Evolutionary conservation across 2,888 invertebrate genomes (phyloP), one percentile per base, ranked within the genome.

Genomic region (Standfussiana lucernea): DNA sequence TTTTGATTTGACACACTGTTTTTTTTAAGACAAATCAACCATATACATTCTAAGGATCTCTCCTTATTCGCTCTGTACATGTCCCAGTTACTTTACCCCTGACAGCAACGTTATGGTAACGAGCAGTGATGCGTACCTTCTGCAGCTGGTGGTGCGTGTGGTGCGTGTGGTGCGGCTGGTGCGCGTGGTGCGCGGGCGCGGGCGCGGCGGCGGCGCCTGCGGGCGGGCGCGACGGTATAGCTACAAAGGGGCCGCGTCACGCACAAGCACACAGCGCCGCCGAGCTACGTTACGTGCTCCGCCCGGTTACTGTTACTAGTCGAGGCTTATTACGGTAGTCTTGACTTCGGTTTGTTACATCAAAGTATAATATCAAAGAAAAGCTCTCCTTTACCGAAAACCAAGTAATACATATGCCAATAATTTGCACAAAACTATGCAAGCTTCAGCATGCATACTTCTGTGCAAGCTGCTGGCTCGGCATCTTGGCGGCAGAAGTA

Each of bases 91-190:
- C 5, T 53, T 28, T 28, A 28, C 56, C 15, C 28, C 2, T 28
- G 28, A 7, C 28, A 2, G 47, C 47, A 47, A 50, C 13, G 13
- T 42, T 53, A 53, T 11, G 13, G 56, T 56, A 32, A 47, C 10
- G 56, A n/a, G 13, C n/a, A n/a, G 53, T n/a, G 15, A 24, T 24
- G 0, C 81, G 7, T 84, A 95, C 95, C 93, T 95, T 95, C 86
- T 95, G 95, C 80, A 95, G 90, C 85, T 93, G 94, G 90, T 91
- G 93, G 89, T 91, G 95, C 81, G n/a, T n/a, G n/a, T 85, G 93
- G 90, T 72, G 35, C 15, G 15, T 80, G 83, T 67, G 71, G 86
- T 73, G 68, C 42, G 59, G 21, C 18, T 0, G 53, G n/a, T 13
- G 78, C 32, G 45, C 84, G 79, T 7, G 45, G 18, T 18, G 21